Evolutionary conservation across 2,888 invertebrate species (phyloP).

Genomic region (Hirudinaria manillensis): DNA sequence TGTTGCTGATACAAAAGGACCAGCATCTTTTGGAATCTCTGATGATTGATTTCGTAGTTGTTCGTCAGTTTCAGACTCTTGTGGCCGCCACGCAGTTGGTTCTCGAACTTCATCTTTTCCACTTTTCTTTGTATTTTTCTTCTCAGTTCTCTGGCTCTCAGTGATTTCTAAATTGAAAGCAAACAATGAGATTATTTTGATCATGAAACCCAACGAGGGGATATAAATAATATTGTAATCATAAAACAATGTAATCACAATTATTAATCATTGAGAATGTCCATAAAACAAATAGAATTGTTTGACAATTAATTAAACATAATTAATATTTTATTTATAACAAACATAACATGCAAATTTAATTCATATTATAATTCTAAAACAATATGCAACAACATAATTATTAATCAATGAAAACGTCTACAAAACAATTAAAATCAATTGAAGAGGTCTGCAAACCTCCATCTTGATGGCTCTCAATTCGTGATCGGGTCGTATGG

Average conservation of each 20-base stretch:
- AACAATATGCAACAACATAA: no score
- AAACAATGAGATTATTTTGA: no score
- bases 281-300: not conserved
- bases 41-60: slow-evolving; percentile 3
- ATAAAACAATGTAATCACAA: no score
- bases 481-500: slow-evolving; percentile 49
- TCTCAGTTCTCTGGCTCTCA: slow-evolving; percentile 20
- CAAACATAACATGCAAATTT: no score
- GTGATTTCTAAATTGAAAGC: not conserved
- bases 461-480: slow-evolving; percentile 45
- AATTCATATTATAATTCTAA: no score
- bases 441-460: slow-evolving; percentile 39
- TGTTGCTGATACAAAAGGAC: slow-evolving; percentile 18
- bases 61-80: not conserved
- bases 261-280: not conserved
- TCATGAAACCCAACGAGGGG: no score
- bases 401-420: not conserved
- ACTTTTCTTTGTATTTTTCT: slow-evolving; percentile 1
- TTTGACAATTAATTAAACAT: not conserved
- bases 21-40: slow-evolving; percentile 8
- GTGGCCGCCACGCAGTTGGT: not conserved
- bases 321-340: not conserved
- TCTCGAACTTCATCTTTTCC: slow-evolving; percentile 12
- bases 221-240: no score
- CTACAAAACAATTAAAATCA: no score